Evolutionary conservation across 2,888 invertebrate genomes (phyloP).

Genomic region (Lomographa bimaculata): DNA sequence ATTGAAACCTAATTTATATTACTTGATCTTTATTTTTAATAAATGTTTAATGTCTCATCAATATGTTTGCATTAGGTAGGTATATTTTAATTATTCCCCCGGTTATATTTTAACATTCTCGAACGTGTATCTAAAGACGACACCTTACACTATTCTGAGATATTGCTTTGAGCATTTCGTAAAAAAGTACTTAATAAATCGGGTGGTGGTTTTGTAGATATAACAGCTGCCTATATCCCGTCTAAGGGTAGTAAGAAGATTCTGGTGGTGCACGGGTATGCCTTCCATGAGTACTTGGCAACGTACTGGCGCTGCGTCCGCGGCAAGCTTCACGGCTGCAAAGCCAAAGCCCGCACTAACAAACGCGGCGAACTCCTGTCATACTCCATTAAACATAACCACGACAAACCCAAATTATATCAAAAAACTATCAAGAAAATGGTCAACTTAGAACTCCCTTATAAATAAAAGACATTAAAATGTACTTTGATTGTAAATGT

Average conservation of each 20-base stretch:
- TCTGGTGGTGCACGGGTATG: conserved; percentile 60
- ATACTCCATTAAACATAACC: conserved; percentile 54
- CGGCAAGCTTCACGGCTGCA: conserved; percentile 44
- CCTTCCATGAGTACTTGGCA: conserved; percentile 47
- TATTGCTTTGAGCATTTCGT: no score
- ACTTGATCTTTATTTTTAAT: no score
- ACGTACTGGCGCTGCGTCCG: conserved; percentile 60
- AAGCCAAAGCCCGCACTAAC: conserved; percentile 62
- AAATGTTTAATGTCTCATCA: background rate
- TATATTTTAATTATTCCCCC: background rate
- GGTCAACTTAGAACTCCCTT: conserved; percentile 37
- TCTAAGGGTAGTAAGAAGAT: conserved; percentile 57
- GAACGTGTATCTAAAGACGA: no score
- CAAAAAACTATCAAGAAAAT: conserved; percentile 57
- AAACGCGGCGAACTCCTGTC: conserved; percentile 52
- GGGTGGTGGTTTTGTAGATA: conserved; percentile 42
- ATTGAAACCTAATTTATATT: no score
- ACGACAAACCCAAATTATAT: conserved; percentile 60
- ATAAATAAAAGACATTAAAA: conserved; percentile 7
- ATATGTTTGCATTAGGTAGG: background rate
- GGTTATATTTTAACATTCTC: no score
- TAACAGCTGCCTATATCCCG: conserved; percentile 61
- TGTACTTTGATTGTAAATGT: no score
- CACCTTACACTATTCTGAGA: no score
- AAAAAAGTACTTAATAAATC: no score